Evolutionary conservation across 2,888 invertebrate genomes (phyloP).

Genomic region (Plusia festucae): DNA sequence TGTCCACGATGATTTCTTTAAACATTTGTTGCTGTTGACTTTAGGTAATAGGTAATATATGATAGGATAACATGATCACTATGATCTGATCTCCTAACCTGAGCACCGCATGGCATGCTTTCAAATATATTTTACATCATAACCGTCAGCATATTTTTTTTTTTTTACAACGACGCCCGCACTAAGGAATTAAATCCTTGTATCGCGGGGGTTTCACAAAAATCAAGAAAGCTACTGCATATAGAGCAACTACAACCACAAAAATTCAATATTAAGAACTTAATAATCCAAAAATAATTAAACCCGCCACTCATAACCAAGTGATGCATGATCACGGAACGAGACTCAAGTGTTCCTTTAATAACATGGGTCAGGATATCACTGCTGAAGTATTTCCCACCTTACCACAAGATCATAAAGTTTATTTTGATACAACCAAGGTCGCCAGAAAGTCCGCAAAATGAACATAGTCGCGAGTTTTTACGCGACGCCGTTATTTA

Average conservation of each 20-base stretch:
- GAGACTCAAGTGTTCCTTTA: slow-evolving; percentile 73
- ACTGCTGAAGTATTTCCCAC: slow-evolving; percentile 50
- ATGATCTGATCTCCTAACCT: too few relatives aligned
- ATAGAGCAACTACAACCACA: slow-evolving; percentile 15
- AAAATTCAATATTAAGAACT: slow-evolving; percentile 49
- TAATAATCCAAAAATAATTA: slow-evolving; percentile 74
- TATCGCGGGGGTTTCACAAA: too few relatives aligned
- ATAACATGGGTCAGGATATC: slow-evolving; percentile 61
- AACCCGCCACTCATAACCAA: slow-evolving; percentile 72
- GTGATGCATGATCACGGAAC: slow-evolving; percentile 87
- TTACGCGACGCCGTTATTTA: slow-evolving; percentile 79
- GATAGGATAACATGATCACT: too few relatives aligned
- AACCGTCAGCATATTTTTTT: too few relatives aligned
- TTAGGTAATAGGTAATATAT: too few relatives aligned
- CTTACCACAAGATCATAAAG: slow-evolving; percentile 45
- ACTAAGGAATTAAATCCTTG: too few relatives aligned
- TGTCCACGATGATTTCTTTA: too few relatives aligned
- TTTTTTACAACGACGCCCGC: too few relatives aligned
- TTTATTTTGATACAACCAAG: slow-evolving; percentile 41
- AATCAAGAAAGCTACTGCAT: too few relatives aligned
- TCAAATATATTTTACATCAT: too few relatives aligned
- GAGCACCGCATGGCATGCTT: too few relatives aligned
- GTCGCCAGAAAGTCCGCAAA: slow-evolving; percentile 74
- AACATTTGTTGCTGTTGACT: too few relatives aligned
- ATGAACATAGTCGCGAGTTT: slow-evolving; percentile 86